Evolutionary conservation across 2,888 invertebrate species (phyloP).

Genomic region (Drosophila anceps): DNA sequence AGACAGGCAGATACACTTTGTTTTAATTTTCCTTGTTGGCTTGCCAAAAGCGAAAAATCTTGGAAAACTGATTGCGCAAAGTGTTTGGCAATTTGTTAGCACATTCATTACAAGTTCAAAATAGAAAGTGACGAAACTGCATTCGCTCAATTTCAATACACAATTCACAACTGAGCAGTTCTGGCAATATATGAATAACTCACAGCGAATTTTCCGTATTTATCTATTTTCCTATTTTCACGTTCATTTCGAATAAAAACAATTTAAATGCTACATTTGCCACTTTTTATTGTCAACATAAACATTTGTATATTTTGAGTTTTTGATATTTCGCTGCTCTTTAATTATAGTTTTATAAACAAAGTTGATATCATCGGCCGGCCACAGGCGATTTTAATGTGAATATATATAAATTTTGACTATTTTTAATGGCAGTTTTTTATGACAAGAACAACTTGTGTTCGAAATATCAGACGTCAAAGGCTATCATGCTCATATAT

Average conservation of each 20-base stretch:
- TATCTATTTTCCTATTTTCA: background rate
- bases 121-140: constrained; percentile 61
- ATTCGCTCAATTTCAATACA: constrained; percentile 5
- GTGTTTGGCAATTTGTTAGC: constrained; percentile 29
- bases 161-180: too few relatives aligned
- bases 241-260: constrained; percentile 10
- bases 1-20: background rate
- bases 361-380: constrained; percentile 51
- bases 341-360: constrained; percentile 36
- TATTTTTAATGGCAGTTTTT: constrained; percentile 37
- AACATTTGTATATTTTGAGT: constrained; percentile 13
- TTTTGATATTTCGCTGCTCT: constrained; percentile 18
- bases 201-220: background rate
- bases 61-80: constrained; percentile 25
- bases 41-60: constrained; percentile 36
- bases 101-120: constrained; percentile 41
- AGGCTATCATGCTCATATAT: background rate
- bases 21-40: constrained; percentile 28
- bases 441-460: constrained; percentile 17
- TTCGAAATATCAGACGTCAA: background rate
- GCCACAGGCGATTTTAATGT: constrained; percentile 5
- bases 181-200: background rate
- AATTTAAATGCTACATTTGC: constrained; percentile 31
- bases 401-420: constrained; percentile 21
- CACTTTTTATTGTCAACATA: constrained; percentile 47